phyloP scores from a whole-genome alignment of 2,888 invertebrate genomes.

The Agonopterix alstromeriana region DNA sequence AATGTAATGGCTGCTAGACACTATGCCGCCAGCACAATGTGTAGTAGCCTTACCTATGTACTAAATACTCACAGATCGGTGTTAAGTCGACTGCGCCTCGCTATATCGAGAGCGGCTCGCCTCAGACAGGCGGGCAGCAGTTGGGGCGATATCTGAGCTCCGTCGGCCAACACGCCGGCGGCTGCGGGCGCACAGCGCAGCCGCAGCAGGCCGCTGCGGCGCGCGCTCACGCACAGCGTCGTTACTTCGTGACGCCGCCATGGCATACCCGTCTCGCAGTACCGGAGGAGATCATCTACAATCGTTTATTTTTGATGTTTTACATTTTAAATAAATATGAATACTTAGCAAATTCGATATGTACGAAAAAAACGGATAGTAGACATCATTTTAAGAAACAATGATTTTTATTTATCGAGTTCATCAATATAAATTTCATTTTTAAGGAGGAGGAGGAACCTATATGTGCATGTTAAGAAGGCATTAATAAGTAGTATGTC shows the following conservation, averaged over 20 bases:
- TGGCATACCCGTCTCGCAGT: slow-evolving; percentile 90
- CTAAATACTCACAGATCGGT: slow-evolving; percentile 29
- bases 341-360: no score
- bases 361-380: no score
- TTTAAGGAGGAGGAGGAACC: no score
- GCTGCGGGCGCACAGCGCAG: slow-evolving; percentile 27
- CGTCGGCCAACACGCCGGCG: slow-evolving; percentile 22
- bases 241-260: slow-evolving; percentile 79
- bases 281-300: slow-evolving; percentile 5
- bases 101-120: slow-evolving; percentile 82
- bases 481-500: slow-evolving; percentile 12
- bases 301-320: neutral
- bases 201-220: slow-evolving; percentile 77
- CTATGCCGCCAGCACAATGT: no score
- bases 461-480: no score
- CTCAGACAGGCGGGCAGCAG: slow-evolving; percentile 49
- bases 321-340: neutral
- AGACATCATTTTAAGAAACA: no score
- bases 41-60: no score
- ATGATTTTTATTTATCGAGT: no score
- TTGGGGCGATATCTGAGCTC: slow-evolving; percentile 77
- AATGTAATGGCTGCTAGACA: no score
- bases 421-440: no score
- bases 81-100: slow-evolving; percentile 25
- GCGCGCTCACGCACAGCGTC: slow-evolving; percentile 55